These are phyloP conservation scores for Odontocerum albicorne DNA, from an alignment of 2,888 invertebrate species.

Conservation along the genomic window DNA sequence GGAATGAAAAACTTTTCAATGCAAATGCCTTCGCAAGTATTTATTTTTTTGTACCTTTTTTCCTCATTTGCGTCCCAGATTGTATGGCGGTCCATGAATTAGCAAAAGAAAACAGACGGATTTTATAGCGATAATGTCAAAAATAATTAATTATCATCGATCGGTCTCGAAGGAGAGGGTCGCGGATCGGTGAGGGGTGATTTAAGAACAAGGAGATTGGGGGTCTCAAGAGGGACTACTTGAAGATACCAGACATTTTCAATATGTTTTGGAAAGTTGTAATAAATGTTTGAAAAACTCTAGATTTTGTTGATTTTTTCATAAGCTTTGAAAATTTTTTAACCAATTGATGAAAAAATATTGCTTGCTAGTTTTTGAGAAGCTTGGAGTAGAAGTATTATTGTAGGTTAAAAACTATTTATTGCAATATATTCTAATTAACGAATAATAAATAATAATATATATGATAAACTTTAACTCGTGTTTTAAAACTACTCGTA, in stretches of 20 bases:
- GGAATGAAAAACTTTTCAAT: constrained; percentile 33
- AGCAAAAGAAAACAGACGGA: constrained; percentile 66
- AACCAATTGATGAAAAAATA: too few relatives aligned
- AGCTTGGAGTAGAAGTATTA: too few relatives aligned
- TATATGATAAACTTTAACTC: too few relatives aligned
- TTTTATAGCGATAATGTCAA: constrained; percentile 68
- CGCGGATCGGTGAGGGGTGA: constrained; percentile 25
- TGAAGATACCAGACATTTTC: constrained; percentile 9
- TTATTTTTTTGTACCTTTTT: constrained; percentile 24
- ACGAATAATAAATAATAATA: too few relatives aligned
- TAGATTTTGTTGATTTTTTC: too few relatives aligned
- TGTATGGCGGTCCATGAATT: constrained; percentile 63
- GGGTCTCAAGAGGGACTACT: constrained; percentile 8
- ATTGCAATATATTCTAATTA: too few relatives aligned
- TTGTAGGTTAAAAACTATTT: too few relatives aligned
- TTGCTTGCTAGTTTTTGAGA: too few relatives aligned
- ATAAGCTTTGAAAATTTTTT: too few relatives aligned
- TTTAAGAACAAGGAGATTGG: constrained; percentile 14
- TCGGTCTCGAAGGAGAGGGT: constrained; percentile 53
- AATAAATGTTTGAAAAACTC: too few relatives aligned
- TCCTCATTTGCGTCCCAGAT: constrained; percentile 10
- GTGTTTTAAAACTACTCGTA: too few relatives aligned
- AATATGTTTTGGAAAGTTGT: constrained; percentile 2
- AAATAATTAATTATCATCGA: constrained; percentile 74
- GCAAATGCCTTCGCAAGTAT: constrained; percentile 27